phyloP scores from a whole-genome alignment of 2,113 vertebrate species.

The Rhea pennata region DNA sequence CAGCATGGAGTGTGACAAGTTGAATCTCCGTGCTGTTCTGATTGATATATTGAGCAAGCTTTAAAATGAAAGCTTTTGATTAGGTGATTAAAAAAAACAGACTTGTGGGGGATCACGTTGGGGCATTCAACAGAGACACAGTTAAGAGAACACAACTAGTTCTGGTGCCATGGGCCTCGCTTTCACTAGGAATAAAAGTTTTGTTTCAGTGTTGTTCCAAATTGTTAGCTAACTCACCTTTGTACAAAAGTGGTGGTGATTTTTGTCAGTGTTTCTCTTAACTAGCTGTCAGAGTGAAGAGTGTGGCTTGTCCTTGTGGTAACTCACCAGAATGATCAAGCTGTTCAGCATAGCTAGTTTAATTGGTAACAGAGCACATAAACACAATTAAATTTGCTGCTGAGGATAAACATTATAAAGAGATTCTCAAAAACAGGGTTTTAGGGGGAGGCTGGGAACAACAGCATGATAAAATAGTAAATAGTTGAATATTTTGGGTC shows the following conservation, averaged over 20 bases:
- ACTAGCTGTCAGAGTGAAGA: accelerated
- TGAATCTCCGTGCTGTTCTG: not conserved
- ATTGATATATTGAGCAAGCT: not conserved
- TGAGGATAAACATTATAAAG: not conserved
- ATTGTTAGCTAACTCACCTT: not conserved
- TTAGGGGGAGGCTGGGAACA: not conserved
- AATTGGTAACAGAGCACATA: not conserved
- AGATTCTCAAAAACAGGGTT: not conserved
- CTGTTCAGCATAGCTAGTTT: accelerated
- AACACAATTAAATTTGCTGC: not conserved
- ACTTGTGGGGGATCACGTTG: accelerated
- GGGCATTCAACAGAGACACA: not conserved
- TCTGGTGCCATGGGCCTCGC: not conserved
- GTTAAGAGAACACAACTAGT: not conserved
- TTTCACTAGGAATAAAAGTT: not conserved
- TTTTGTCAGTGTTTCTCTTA: not conserved
- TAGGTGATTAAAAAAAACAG: not conserved
- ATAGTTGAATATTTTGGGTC: not conserved
- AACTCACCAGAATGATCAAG: not conserved
- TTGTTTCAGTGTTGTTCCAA: not conserved
- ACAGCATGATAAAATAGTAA: not conserved
- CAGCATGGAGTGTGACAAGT: not conserved
- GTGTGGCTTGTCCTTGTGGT: accelerated
- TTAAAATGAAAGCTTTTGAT: accelerated
- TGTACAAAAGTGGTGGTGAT: not conserved